These are phyloP conservation scores for Linnaemya vulpina DNA, from an alignment of 2,888 invertebrate species.

Conservation along the genomic window DNA sequence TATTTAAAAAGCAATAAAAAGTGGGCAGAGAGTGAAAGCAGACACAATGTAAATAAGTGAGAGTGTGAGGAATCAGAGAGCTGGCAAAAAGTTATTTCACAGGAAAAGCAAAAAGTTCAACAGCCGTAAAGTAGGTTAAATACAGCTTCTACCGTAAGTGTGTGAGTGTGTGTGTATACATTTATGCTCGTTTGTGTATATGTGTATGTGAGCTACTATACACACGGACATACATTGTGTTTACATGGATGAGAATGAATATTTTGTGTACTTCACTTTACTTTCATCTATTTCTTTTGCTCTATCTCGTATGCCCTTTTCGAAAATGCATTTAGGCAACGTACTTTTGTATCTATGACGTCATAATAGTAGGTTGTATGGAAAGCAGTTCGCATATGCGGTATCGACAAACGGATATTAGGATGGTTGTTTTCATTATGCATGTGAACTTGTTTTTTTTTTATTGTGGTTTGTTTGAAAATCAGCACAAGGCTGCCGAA, in stretches of 20 bases:
- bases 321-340: constrained; percentile 60
- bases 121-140: constrained; percentile 64
- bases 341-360: constrained; percentile 42
- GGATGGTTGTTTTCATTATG: constrained; percentile 27
- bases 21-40: constrained; percentile 25
- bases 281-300: neutral
- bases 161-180: neutral
- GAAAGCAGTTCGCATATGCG: neutral
- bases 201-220: neutral
- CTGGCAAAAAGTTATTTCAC: constrained; percentile 4
- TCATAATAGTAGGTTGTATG: constrained; percentile 38
- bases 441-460: neutral
- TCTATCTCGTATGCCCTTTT: constrained; percentile 13
- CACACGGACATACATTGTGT: neutral
- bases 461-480: constrained; percentile 40
- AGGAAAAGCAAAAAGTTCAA: constrained; percentile 49
- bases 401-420: constrained; percentile 49
- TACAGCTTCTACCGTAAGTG: neutral
- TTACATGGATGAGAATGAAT: neutral
- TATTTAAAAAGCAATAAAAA: neutral
- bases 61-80: constrained; percentile 38
- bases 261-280: neutral
- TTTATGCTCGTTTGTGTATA: neutral
- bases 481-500: constrained; percentile 57
- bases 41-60: constrained; percentile 3